Evolutionary conservation across 2,113 vertebrate species (phyloP).

Genomic region (Lamprotornis superbus): DNA sequence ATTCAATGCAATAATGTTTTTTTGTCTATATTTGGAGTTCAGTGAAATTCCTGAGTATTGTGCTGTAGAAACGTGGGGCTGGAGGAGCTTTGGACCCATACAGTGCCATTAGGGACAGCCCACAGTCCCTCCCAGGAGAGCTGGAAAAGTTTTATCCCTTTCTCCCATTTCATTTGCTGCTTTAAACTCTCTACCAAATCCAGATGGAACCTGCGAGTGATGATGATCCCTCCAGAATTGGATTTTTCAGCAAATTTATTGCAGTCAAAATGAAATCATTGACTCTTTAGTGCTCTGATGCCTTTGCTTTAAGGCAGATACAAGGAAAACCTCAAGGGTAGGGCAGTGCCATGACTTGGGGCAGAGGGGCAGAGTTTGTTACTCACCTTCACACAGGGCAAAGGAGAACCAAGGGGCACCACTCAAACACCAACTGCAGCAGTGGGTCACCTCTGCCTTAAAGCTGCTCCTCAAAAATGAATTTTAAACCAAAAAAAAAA

Average conservation of each 20-base stretch:
- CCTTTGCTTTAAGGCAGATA: not conserved
- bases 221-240: accelerated
- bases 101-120: not conserved
- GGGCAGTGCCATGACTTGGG: not conserved
- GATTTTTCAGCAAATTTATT: not conserved
- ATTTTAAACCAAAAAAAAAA: not conserved
- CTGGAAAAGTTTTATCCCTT: not conserved
- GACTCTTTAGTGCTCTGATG: too few relatives aligned
- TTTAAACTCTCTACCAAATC: not conserved
- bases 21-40: not conserved
- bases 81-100: not conserved
- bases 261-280: not conserved
- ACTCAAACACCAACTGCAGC: accelerated
- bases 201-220: not conserved
- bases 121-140: not conserved
- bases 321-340: not conserved
- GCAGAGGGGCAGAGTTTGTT: not conserved
- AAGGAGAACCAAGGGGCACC: not conserved
- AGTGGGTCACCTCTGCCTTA: not conserved
- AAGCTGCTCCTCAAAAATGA: not conserved
- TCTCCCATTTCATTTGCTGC: not conserved
- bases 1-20: not conserved
- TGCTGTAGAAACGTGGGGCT: not conserved
- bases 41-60: accelerated
- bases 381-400: not conserved